Evolutionary conservation across 2,113 vertebrate genomes (phyloP).

Genomic region (Amphiprion ocellaris): DNA sequence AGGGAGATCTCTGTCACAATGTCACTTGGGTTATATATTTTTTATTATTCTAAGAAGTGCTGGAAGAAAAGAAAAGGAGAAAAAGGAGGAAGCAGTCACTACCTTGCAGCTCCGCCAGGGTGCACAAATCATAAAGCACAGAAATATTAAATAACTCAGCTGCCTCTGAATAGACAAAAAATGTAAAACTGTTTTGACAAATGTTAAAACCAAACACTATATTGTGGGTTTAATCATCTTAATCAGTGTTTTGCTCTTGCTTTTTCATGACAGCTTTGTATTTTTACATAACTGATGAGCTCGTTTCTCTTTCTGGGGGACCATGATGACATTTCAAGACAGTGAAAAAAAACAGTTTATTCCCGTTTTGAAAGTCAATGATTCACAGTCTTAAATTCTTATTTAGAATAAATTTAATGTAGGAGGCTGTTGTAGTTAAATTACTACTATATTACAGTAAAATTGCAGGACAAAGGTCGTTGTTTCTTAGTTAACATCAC

Average conservation of each 20-base stretch:
- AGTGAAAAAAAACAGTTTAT: no score
- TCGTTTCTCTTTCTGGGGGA: background rate
- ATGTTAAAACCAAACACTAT: background rate
- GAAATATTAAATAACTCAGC: conserved; percentile 9
- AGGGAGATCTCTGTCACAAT: conserved; percentile 52
- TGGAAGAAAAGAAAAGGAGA: conserved; percentile 2
- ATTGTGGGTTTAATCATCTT: background rate
- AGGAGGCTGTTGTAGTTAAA: conserved; percentile 1
- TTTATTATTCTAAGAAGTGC: conserved; percentile 5
- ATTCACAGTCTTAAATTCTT: no score
- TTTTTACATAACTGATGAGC: background rate
- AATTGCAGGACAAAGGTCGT: background rate
- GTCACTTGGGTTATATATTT: conserved; percentile 21
- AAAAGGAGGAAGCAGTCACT: background rate
- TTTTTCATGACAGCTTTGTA: background rate
- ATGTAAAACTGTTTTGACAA: background rate
- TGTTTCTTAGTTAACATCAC: conserved; percentile 26
- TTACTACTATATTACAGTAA: background rate
- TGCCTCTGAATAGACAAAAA: background rate
- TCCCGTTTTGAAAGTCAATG: no score
- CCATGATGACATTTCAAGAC: no score
- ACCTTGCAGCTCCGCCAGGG: background rate
- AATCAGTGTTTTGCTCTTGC: background rate
- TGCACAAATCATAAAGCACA: conserved; percentile 20
- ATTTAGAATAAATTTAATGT: background rate